Evolutionary conservation across 2,888 invertebrate species (phyloP).

Genomic region (Temnothorax rugatulus): DNA sequence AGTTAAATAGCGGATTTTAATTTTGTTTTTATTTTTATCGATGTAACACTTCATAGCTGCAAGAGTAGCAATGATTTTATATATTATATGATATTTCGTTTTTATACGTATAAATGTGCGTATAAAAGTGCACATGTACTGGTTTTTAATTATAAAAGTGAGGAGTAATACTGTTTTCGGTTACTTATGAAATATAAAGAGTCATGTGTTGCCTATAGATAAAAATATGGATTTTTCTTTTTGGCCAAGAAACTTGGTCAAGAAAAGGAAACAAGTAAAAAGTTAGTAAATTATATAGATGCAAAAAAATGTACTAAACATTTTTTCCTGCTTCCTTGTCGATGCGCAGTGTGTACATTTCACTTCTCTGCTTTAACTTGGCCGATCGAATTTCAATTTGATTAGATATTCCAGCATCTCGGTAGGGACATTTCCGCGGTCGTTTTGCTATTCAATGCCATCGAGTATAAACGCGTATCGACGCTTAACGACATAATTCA

Average conservation of each 20-base stretch:
- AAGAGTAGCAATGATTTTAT: neutral
- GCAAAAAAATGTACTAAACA: neutral
- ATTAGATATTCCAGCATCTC: conserved; percentile 13
- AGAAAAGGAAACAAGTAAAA: neutral
- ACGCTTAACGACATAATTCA: conserved; percentile 52
- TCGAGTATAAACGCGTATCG: conserved; percentile 47
- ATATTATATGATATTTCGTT: neutral
- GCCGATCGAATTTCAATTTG: conserved; percentile 25
- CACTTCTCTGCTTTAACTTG: neutral
- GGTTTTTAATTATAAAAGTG: conserved; percentile 2
- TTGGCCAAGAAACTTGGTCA: neutral
- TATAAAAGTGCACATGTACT: neutral
- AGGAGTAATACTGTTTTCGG: neutral
- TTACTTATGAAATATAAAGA: neutral
- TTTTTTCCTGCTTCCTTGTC: neutral
- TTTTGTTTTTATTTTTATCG: neutral
- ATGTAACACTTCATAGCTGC: neutral
- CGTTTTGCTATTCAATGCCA: conserved; percentile 36
- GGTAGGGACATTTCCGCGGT: neutral
- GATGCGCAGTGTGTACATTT: neutral
- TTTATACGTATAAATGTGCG: neutral
- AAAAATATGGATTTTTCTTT: neutral
- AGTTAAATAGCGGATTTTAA: neutral
- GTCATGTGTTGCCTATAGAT: neutral
- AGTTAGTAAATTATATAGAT: neutral